Evolutionary conservation across 2,113 vertebrate species (phyloP).

Genomic region (Cariama cristata): DNA sequence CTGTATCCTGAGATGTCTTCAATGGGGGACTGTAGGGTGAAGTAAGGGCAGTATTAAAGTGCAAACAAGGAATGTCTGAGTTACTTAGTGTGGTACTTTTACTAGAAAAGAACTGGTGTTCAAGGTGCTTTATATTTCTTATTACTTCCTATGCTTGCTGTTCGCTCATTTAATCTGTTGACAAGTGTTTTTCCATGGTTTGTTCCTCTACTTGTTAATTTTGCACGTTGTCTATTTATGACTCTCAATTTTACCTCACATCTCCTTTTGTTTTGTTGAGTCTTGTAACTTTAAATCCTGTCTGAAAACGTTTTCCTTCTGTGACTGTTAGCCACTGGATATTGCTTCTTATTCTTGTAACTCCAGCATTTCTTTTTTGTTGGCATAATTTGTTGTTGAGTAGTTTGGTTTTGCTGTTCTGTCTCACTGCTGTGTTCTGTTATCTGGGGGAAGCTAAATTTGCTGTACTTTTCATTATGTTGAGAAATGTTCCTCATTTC

Average conservation of each 20-base stretch:
- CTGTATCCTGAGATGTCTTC: not conserved
- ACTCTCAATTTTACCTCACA: not conserved
- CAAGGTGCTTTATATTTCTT: not conserved
- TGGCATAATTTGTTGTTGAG: not conserved
- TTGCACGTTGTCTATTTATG: fast-evolving
- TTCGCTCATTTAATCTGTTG: not conserved
- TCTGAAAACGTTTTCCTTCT: not conserved
- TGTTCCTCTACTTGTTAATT: not conserved
- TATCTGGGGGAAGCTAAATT: not conserved
- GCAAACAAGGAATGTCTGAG: not conserved
- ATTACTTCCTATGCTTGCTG: not conserved
- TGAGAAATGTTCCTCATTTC: not conserved
- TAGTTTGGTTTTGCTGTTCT: not conserved
- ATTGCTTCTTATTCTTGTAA: not conserved
- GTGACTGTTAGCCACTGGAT: not conserved
- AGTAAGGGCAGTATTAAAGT: not conserved
- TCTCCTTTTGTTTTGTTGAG: conserved; percentile 19
- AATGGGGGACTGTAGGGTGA: no score
- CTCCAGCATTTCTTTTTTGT: not conserved
- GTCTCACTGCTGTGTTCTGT: not conserved
- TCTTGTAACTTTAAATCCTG: not conserved
- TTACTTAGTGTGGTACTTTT: not conserved
- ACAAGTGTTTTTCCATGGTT: not conserved
- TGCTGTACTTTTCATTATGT: not conserved
- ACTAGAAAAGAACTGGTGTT: not conserved